Evolutionary conservation across 1,140 invertebrate species (phyloP).

Genomic region (Achatina immaculata): DNA sequence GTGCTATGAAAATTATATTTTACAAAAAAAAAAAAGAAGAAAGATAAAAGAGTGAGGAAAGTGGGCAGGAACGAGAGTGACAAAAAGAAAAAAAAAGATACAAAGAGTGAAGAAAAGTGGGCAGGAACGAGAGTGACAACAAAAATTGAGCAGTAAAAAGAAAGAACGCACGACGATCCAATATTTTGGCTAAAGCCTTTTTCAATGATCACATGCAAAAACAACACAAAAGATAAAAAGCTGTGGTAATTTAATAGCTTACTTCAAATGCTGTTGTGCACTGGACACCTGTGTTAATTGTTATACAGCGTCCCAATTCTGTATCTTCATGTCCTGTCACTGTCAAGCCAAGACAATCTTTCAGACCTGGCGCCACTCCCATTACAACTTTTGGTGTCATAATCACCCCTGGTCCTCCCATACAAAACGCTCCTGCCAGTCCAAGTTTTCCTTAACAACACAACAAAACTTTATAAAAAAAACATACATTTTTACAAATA

Average conservation of each 20-base stretch:
- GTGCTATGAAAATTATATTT: no score
- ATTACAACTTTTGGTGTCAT: constrained; percentile 70
- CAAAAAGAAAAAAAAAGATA: no score
- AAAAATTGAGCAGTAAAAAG: no score
- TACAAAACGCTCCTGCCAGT: constrained; percentile 41
- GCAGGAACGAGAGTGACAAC: no score
- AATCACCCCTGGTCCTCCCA: constrained; percentile 97
- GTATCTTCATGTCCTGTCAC: constrained; percentile 97
- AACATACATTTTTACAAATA: no score
- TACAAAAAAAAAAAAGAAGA: no score
- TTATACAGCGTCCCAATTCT: constrained; percentile 93
- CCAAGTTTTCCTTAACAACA: constrained; percentile 38
- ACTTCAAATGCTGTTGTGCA: constrained; percentile 99
- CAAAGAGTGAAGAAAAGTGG: no score
- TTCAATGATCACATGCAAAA: no score
- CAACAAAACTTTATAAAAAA: neutral
- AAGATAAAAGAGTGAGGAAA: neutral
- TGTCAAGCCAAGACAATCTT: constrained; percentile 82
- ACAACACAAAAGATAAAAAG: no score
- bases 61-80: neutral
- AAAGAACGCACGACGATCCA: no score
- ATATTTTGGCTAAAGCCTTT: no score
- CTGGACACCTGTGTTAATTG: constrained; percentile 87
- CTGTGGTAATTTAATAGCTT: no score
- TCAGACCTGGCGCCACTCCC: constrained; percentile 54